A percentile compares a stretch with the other conserved stretches of the same genome.
These are phyloP conservation scores for Sphaerodactylus townsendi DNA, from an alignment of 2,113 vertebrate species.

Conservation along the genomic window DNA sequence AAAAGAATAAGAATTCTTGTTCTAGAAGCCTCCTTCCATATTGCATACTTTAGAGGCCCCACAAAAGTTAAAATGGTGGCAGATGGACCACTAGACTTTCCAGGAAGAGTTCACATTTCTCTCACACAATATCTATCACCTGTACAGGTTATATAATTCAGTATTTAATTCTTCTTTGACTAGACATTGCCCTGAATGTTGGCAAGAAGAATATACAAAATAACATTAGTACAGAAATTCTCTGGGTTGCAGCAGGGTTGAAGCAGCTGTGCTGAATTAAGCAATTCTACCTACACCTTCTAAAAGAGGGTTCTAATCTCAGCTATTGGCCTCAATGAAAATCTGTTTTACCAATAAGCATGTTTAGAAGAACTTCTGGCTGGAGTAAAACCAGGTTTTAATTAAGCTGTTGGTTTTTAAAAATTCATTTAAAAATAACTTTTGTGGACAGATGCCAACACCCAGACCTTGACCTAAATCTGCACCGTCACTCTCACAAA, in stretches of 20 bases:
- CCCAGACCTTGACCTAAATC: background rate
- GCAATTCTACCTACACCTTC: slow-evolving; percentile 2
- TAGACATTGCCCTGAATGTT: background rate
- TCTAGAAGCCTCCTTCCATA: background rate
- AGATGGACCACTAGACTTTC: background rate
- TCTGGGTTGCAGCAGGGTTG: background rate
- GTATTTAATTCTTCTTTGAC: slow-evolving; percentile 24
- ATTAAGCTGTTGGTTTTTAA: slow-evolving; percentile 7
- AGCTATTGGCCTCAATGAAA: background rate
- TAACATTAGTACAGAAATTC: background rate
- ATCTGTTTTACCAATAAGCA: slow-evolving; percentile 39
- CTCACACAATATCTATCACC: background rate
- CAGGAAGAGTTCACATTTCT: slow-evolving; percentile 21
- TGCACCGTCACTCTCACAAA: background rate
- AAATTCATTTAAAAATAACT: background rate
- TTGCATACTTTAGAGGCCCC: background rate
- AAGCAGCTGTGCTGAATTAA: background rate
- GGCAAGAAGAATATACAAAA: background rate
- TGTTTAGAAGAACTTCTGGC: slow-evolving; percentile 38
- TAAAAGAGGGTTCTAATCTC: background rate
- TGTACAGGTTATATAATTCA: slow-evolving; percentile 21
- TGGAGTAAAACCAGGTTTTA: slow-evolving; percentile 1
- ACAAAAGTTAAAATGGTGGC: slow-evolving; percentile 1
- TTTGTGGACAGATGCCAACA: background rate
- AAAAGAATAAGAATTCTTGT: background rate